A percentile compares a stretch with the other conserved stretches of the same genome.
Evolutionary conservation across 2,113 vertebrate species (phyloP).

Genomic region (Pomatostomus ruficeps): DNA sequence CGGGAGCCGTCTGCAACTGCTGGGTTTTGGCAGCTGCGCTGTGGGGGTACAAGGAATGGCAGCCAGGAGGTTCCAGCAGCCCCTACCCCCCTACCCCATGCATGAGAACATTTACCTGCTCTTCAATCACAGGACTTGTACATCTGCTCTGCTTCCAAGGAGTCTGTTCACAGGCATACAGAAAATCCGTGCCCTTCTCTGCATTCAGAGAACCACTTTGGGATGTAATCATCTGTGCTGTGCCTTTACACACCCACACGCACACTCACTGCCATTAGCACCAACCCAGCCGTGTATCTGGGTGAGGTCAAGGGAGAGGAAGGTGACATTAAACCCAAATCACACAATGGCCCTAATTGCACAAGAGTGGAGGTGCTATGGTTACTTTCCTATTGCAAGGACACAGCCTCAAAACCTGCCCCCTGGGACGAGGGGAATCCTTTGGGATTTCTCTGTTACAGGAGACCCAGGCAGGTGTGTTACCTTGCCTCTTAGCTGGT

Average conservation of each 20-base stretch:
- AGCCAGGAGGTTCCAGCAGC: not conserved
- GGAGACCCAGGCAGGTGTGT: not conserved
- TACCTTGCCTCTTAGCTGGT: not conserved
- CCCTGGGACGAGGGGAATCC: rapidly evolving
- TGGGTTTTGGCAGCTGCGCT: not conserved
- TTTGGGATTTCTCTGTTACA: not conserved
- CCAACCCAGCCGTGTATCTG: not conserved
- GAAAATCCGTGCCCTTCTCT: not conserved
- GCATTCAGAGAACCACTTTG: not conserved
- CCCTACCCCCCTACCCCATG: not conserved
- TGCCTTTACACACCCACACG: rapidly evolving
- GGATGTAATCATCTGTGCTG: not conserved
- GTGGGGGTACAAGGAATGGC: rapidly evolving
- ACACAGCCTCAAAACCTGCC: not conserved
- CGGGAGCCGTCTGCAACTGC: not conserved
- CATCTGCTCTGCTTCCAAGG: not conserved
- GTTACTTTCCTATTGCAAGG: not conserved
- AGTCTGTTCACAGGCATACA: not conserved
- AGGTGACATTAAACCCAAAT: not conserved
- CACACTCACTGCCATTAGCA: not conserved
- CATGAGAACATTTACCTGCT: not conserved
- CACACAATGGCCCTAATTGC: not conserved
- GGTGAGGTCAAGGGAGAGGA: not conserved
- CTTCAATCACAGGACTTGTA: not conserved
- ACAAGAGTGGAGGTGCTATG: rapidly evolving